A percentile compares a stretch with the other conserved stretches of the same genome.
phyloP scores from a whole-genome alignment of 1,140 invertebrate species.

The Centruroides vittatus region DNA sequence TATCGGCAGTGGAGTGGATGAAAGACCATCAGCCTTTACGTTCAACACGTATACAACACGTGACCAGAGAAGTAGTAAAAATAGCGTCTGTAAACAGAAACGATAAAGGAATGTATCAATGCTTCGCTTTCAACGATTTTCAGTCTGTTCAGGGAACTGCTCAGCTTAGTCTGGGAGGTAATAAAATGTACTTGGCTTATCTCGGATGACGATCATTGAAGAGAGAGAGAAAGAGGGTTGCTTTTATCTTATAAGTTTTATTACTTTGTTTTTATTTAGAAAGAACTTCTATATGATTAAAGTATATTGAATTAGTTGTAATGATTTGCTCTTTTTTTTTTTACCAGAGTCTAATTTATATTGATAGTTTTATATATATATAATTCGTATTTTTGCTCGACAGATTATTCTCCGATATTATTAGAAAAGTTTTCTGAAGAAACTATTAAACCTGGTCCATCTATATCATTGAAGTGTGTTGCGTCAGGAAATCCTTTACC shows the following conservation, averaged over 20 bases:
- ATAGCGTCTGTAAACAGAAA: slow-evolving; percentile 23
- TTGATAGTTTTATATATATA: neutral
- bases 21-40: slow-evolving; percentile 14
- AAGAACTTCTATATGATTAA: too few species aligned
- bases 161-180: slow-evolving; percentile 31
- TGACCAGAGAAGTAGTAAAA: slow-evolving; percentile 16
- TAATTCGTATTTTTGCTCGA: slow-evolving; percentile 20
- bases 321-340: too few species aligned
- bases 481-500: slow-evolving; percentile 65
- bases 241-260: too few species aligned
- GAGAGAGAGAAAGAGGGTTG: too few species aligned
- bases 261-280: too few species aligned
- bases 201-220: too few species aligned
- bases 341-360: too few species aligned
- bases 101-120: slow-evolving; percentile 36
- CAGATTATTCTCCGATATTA: slow-evolving; percentile 64
- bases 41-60: slow-evolving; percentile 26
- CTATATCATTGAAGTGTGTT: slow-evolving; percentile 66
- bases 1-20: slow-evolving; percentile 58
- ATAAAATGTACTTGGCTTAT: slow-evolving; percentile 9
- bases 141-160: slow-evolving; percentile 27
- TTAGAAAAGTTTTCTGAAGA: slow-evolving; percentile 69
- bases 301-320: too few species aligned
- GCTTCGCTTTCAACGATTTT: slow-evolving; percentile 27
- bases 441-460: slow-evolving; percentile 64